Conservation (phyloP, 2,113 vertebrate genomes). For the Tamias sibiricus region DNA sequence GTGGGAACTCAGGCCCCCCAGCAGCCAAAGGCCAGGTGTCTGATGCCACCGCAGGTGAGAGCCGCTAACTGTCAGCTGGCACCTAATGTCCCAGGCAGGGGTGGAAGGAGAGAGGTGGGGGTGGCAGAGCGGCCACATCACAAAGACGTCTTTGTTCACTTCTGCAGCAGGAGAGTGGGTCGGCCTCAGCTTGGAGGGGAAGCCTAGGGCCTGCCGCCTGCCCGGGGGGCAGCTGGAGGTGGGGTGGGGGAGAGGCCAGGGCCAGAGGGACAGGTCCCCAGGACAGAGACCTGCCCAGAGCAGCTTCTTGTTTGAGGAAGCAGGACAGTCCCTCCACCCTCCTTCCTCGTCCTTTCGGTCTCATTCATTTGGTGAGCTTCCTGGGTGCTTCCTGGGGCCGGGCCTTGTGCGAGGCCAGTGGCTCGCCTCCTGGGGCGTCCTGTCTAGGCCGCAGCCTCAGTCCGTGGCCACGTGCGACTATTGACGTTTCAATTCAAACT, state of each 20-base stretch:
- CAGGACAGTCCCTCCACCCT: too few relatives aligned
- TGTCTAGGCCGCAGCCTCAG: not conserved
- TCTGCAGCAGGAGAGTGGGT: constrained; percentile 39
- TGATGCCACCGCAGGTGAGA: not conserved
- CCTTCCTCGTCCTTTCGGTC: too few relatives aligned
- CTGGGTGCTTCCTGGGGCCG: not conserved
- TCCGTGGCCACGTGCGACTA: fast-evolving
- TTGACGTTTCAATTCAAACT: not conserved
- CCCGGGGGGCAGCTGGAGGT: not conserved
- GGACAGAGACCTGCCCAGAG: not conserved
- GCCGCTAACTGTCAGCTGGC: not conserved
- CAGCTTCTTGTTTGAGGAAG: not conserved
- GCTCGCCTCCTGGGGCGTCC: fast-evolving
- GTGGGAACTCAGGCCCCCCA: not conserved
- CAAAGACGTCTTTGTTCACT: constrained; percentile 65
- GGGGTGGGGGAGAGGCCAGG: not conserved
- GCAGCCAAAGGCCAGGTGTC: constrained; percentile 39
- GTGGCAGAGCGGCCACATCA: not conserved
- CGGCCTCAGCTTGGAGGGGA: not conserved
- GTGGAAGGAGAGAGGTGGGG: not conserved
- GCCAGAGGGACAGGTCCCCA: not conserved
- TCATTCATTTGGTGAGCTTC: not conserved
- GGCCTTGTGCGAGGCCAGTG: too few relatives aligned
- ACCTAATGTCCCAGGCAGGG: constrained; percentile 19
- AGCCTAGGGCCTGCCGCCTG: not conserved